Evolutionary conservation across 2,113 vertebrate genomes (phyloP).

Genomic region (Isichthys henryi): DNA sequence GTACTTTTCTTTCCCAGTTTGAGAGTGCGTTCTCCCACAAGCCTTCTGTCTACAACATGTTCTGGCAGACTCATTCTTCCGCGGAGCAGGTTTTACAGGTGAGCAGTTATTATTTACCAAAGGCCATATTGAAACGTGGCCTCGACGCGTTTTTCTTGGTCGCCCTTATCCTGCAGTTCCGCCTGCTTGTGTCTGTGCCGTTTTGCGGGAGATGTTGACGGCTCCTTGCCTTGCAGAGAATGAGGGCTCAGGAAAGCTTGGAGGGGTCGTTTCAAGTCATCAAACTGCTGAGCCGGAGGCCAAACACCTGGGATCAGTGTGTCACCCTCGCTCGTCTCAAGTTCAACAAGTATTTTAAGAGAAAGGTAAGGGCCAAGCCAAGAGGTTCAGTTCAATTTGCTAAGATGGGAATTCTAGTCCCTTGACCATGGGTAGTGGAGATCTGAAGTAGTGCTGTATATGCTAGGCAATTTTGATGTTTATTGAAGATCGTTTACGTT

Average conservation of each 20-base stretch:
- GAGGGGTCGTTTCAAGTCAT: slow-evolving; percentile 92
- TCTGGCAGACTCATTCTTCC: slow-evolving; percentile 83
- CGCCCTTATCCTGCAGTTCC: background rate
- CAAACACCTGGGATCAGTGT: slow-evolving; percentile 80
- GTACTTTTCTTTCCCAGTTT: slow-evolving; percentile 64
- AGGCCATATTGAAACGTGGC: background rate
- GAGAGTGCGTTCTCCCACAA: slow-evolving; percentile 92
- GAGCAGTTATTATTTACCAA: background rate
- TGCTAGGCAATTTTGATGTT: background rate
- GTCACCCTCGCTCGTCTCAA: slow-evolving; percentile 82
- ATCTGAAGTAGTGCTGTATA: background rate
- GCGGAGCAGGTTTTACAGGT: slow-evolving; percentile 85
- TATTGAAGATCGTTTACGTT: background rate
- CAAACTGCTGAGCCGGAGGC: slow-evolving; percentile 84
- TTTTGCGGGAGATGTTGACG: background rate
- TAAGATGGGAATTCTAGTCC: background rate
- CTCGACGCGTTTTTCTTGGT: background rate
- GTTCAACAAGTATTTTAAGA: slow-evolving; percentile 98
- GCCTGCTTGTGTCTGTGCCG: background rate
- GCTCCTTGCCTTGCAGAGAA: slow-evolving; percentile 63
- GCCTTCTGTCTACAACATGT: slow-evolving; percentile 88
- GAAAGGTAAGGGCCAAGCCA: slow-evolving; percentile 69
- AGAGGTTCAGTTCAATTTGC: background rate
- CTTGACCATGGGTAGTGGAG: background rate
- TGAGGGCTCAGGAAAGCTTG: slow-evolving; percentile 83